Evolutionary conservation across 1,140 invertebrate species (phyloP), one percentile per base, ranked within the genome.

Genomic region (Chlorops oryzae): DNA sequence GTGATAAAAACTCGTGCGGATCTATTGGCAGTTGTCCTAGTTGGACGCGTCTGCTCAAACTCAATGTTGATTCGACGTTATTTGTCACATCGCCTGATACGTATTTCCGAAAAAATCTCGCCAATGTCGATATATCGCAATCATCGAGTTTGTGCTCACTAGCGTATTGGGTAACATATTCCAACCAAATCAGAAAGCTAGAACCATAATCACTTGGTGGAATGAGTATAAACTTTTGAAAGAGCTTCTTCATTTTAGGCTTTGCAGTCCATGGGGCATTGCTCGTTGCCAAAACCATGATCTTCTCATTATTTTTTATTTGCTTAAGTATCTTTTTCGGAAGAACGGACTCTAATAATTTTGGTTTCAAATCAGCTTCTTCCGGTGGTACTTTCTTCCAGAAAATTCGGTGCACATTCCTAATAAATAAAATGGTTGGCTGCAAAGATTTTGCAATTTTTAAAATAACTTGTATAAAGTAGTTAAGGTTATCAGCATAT

Each of bases 381-480:
- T 65, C 63, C 12, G 55, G 32, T 0, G 64, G 75, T 2, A 84
- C 70, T 74, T 86, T 89, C 61, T 90, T 92, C 53, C 85, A 79
- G 70, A 88, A 92, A 20, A 86, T 79, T 60, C 84, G 87, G 63
- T 93, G 89, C 22, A 84, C 88, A 17, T 81, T 79, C 51, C 86
- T 83, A 54, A 94, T 82, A 57, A 83, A 85, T 54, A 93, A 81
- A 0, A 94, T 79, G 2, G 87, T 80, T 1, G 90, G 90, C 61
- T 91, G 84, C 20, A 88, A 71, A 2, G 86, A 58, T 50, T 75
- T 76, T 1, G 80, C 74, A 40, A 82, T 73, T 73, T 80, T 73
- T 34, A 66, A 56, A 18, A 70, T 48, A 3, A 69, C 55, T 47
- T 70, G 60, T 4, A 74, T 7, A 21, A 77, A 63, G 57, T 74